Evolutionary conservation across 2,888 invertebrate genomes (phyloP).

Genomic region (Abrostola tripartita): DNA sequence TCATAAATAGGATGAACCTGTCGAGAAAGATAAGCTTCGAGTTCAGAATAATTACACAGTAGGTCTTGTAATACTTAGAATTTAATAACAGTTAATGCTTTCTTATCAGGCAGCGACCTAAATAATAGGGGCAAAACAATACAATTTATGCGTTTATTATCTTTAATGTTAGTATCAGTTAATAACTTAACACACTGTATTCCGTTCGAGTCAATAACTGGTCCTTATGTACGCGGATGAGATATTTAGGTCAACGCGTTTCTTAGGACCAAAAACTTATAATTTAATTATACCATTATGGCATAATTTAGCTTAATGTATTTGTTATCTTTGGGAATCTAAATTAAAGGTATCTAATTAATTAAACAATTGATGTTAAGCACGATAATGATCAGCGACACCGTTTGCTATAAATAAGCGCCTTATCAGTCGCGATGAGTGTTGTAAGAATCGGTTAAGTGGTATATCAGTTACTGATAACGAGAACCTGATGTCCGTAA

Average conservation of each 20-base stretch:
- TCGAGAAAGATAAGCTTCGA: background rate
- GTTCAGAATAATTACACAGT: background rate
- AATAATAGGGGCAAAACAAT: background rate
- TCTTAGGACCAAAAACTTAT: background rate
- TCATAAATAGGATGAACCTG: background rate
- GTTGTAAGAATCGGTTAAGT: background rate
- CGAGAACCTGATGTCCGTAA: background rate
- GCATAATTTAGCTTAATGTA: too few species aligned
- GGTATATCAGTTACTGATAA: background rate
- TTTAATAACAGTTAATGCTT: background rate
- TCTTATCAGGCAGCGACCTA: slow-evolving; percentile 16
- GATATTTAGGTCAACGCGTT: background rate
- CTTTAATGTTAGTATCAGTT: background rate
- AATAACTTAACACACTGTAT: background rate
- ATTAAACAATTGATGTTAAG: too few species aligned
- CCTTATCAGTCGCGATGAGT: background rate
- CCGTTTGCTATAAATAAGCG: background rate
- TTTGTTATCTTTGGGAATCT: too few species aligned
- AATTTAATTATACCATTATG: too few species aligned
- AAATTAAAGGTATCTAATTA: too few species aligned
- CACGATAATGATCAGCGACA: too few species aligned
- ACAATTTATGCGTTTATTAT: slow-evolving; percentile 8
- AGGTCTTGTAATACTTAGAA: background rate
- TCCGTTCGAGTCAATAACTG: background rate
- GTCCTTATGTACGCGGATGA: background rate